phyloP scores from a whole-genome alignment of 2,113 vertebrate genomes.

The Mesembrinibis cayennensis region DNA sequence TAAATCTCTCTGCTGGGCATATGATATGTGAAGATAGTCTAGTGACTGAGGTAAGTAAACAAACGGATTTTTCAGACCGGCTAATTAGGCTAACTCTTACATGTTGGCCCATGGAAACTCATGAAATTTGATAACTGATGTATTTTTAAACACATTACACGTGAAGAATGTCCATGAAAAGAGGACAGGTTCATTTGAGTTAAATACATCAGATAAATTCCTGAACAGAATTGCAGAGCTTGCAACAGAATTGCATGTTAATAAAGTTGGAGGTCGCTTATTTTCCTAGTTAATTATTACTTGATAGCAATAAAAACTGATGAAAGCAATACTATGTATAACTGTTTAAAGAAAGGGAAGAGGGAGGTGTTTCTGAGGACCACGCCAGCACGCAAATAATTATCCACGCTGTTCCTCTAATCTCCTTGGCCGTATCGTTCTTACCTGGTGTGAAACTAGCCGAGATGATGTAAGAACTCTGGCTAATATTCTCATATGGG shows the following conservation, averaged over 20 bases:
- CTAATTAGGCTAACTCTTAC: neutral
- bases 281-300: neutral
- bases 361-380: neutral
- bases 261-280: neutral
- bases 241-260: neutral
- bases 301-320: neutral
- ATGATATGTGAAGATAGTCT: neutral
- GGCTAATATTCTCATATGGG: neutral
- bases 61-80: neutral
- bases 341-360: neutral
- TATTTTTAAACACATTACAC: neutral
- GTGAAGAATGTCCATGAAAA: neutral
- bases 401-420: neutral
- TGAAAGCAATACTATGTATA: neutral
- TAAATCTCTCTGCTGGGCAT: neutral
- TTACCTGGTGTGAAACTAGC: neutral
- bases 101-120: neutral
- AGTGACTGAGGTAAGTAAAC: neutral
- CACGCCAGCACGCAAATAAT: neutral
- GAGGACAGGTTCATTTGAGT: neutral
- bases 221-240: neutral
- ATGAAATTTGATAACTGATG: neutral
- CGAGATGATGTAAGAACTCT: neutral
- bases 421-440: neutral
- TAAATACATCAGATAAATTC: neutral